Percentiles rank a stretch among this genome's conserved stretches.
Conservation (phyloP, 2,797 vertebrate species). For the Geotrypetes seraphini region DNA sequence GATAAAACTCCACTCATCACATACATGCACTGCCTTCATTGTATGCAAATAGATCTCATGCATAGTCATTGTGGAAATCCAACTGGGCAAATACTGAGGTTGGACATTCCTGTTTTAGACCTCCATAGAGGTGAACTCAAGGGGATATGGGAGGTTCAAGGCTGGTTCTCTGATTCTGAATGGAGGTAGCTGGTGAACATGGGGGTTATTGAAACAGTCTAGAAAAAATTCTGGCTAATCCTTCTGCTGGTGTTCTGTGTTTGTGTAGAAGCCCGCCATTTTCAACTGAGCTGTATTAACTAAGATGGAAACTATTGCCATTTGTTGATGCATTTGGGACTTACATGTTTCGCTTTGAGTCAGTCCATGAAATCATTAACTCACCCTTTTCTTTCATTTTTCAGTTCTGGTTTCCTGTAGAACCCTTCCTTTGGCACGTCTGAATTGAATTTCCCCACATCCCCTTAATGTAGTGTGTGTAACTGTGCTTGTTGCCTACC, state of each 20-base stretch:
- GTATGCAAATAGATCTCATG: background rate
- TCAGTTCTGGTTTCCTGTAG: conserved; percentile 95
- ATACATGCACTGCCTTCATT: background rate
- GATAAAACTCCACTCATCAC: too few relatives aligned
- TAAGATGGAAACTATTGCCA: conserved; percentile 16
- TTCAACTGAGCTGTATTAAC: conserved; percentile 29
- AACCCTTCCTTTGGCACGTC: conserved; percentile 69
- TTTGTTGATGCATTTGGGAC: conserved; percentile 6
- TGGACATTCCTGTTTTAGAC: background rate
- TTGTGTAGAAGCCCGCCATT: conserved; percentile 11
- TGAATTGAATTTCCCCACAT: conserved; percentile 60
- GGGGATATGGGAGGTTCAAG: too few relatives aligned
- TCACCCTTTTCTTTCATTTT: conserved; percentile 81
- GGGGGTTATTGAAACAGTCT: too few relatives aligned
- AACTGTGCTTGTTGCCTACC: background rate
- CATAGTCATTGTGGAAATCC: background rate
- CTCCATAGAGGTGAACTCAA: too few relatives aligned
- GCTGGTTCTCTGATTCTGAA: too few relatives aligned
- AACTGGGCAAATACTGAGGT: background rate
- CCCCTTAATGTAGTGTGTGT: conserved; percentile 2
- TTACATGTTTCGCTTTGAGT: conserved; percentile 12
- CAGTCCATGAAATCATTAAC: conserved; percentile 71
- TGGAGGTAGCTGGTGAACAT: too few relatives aligned
- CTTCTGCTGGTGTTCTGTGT: conserved; percentile 10
- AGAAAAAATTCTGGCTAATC: conserved; percentile 20